Conservation (phyloP, 2,797 vertebrate genomes). For the Premnoplex brunnescens region DNA sequence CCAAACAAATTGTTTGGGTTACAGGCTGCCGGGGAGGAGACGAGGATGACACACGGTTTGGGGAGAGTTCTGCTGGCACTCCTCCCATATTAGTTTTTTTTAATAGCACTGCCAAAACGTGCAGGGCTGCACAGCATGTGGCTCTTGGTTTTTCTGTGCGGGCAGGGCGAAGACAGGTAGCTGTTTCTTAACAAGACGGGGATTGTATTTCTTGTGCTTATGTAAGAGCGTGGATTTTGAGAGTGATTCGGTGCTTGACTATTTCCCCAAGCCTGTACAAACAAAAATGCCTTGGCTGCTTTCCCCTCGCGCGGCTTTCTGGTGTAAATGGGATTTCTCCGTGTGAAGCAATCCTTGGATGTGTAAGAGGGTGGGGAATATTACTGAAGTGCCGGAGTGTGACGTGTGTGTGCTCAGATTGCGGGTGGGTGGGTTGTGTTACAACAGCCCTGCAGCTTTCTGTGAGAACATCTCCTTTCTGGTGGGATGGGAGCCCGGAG, state of each 20-base stretch:
- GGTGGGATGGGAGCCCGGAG: too few relatives aligned
- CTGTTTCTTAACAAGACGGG: constrained; percentile 28
- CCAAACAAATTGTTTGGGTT: constrained; percentile 55
- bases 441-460: background rate
- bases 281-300: constrained; percentile 50
- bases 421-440: constrained; percentile 38
- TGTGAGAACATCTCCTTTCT: background rate
- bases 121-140: constrained; percentile 36
- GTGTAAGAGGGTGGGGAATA: constrained; percentile 56
- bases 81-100: background rate
- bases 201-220: constrained; percentile 52
- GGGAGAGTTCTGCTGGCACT: constrained; percentile 20
- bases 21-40: background rate
- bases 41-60: constrained; percentile 4
- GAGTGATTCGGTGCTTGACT: background rate
- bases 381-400: background rate
- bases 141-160: background rate
- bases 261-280: constrained; percentile 43
- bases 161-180: constrained; percentile 37
- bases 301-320: background rate
- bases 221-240: constrained; percentile 13
- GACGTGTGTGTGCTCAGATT: background rate
- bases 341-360: constrained; percentile 29
- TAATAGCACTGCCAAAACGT: constrained; percentile 9
- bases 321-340: constrained; percentile 15